A percentile compares a stretch with the other conserved stretches of the same genome.
These are phyloP conservation scores for Troilus luridus DNA, from an alignment of 2,888 invertebrate genomes.

Conservation along the genomic window DNA sequence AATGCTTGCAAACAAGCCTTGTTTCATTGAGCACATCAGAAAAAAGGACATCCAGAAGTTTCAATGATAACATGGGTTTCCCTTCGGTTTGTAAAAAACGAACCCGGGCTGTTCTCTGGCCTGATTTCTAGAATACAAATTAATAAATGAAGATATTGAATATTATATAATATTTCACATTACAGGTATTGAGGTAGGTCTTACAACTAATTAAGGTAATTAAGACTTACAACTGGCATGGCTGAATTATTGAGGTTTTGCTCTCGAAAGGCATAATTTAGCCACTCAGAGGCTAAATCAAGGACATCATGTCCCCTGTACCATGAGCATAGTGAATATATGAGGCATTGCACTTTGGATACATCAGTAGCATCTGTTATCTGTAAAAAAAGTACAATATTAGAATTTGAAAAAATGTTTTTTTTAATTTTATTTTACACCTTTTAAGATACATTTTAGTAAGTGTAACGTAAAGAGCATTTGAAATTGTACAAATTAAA, in stretches of 20 bases:
- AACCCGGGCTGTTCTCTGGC: slow-evolving; percentile 59
- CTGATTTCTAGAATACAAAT: slow-evolving; percentile 36
- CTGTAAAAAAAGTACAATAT: slow-evolving; percentile 55
- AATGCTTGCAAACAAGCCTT: slow-evolving; percentile 62
- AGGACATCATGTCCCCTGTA: slow-evolving; percentile 66
- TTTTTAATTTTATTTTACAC: too few relatives aligned
- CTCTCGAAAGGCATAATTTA: slow-evolving; percentile 66
- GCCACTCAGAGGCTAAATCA: slow-evolving; percentile 66
- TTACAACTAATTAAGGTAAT: not conserved
- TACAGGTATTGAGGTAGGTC: not conserved
- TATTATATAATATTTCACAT: not conserved
- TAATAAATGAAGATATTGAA: not conserved
- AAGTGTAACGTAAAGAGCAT: too few relatives aligned
- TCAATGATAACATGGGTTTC: slow-evolving; percentile 64
- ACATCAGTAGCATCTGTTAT: slow-evolving; percentile 57
- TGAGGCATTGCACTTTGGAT: slow-evolving; percentile 59
- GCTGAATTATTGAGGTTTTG: slow-evolving; percentile 65
- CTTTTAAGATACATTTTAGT: too few relatives aligned
- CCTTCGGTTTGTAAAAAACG: slow-evolving; percentile 62
- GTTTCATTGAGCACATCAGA: slow-evolving; percentile 60
- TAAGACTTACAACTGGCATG: slow-evolving; percentile 60
- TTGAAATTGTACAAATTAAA: too few relatives aligned
- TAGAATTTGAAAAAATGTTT: not conserved
- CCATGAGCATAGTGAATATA: slow-evolving; percentile 66
- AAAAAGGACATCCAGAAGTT: slow-evolving; percentile 64